A percentile compares a stretch with the other conserved stretches of the same genome.
Evolutionary conservation across 2,888 invertebrate genomes (phyloP).

Genomic region (Tillus elongatus): DNA sequence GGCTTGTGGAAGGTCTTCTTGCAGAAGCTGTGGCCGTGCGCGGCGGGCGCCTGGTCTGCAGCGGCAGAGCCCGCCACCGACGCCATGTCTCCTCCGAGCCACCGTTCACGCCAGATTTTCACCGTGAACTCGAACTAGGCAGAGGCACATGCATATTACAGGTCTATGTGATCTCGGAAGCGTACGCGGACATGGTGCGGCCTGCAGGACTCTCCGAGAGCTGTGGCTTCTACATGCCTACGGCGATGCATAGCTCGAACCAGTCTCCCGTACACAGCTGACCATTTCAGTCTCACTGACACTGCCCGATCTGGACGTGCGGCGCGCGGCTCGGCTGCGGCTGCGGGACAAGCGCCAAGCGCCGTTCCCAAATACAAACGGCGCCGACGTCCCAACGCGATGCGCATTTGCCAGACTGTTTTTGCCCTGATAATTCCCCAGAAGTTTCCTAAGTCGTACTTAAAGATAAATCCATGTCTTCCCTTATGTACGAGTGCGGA

Average conservation of each 20-base stretch:
- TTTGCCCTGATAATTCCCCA: too few species aligned
- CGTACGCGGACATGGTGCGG: constrained; percentile 50
- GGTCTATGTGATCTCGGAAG: constrained; percentile 52
- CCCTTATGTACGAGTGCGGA: too few species aligned
- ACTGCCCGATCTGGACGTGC: constrained; percentile 29
- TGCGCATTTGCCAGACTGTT: too few species aligned
- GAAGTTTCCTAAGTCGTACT: too few species aligned
- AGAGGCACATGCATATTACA: constrained; percentile 44
- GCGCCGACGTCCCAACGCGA: constrained; percentile 3
- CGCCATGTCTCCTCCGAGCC: constrained; percentile 52
- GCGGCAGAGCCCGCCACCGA: constrained; percentile 42
- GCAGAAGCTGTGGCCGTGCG: constrained; percentile 93
- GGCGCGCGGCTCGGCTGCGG: constrained; percentile 29
- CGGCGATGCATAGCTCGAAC: constrained; percentile 39
- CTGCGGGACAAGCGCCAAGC: too few species aligned
- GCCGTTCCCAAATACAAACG: constrained; percentile 23
- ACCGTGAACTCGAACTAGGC: constrained; percentile 48
- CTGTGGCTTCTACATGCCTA: constrained; percentile 39
- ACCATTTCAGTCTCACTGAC: constrained; percentile 36
- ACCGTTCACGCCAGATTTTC: constrained; percentile 55
- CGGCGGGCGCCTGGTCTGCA: constrained; percentile 49
- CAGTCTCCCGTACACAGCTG: constrained; percentile 35
- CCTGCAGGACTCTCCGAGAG: constrained; percentile 38
- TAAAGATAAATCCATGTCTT: too few species aligned
- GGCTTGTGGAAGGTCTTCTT: constrained; percentile 99